Base-by-base conservation (phyloP, 2,888 invertebrate species). In the Ariolimax columbianus region DNA sequence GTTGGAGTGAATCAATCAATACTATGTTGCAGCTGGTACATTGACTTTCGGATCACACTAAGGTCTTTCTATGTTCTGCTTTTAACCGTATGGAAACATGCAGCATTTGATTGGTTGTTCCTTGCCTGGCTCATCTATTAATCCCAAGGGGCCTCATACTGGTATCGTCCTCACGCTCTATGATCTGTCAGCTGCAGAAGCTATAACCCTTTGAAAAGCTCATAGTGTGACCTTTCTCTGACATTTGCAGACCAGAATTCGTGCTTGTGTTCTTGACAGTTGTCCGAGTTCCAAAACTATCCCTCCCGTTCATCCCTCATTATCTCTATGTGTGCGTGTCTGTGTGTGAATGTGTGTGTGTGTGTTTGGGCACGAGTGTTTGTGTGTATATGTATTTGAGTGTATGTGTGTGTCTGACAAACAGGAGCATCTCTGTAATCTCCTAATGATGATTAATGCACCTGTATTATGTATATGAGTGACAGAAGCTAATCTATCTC, bases 221-320 rank as follows among this genome's bases (percentile, higher is more conserved):
- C 73, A n/a, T n/a, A n/a, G 23, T 7, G n/a, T 43, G 73, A 73
- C 73, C 73, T 73, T 73, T 73, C 73, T n/a, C 11, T 72, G 40
- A 72, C 72, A 72, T 72, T 72, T 26, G 40, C 72, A 72, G 72
- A 19, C 72, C 23, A 38, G 4, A n/a, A 40, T 30, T 2, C 11
- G 14, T 40, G n/a, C 43, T 17, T 23, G n/a, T 73, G 73, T n/a
- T 47, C 17, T n/a, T 73, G 43, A 73, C 73, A 47, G 43, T 73
- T 43, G 73, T 43, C n/a, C 26, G 43, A n/a, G 43, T 73, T 47
- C 40, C 43, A 43, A 30, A 3, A 55, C 14, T 47, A 23, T 30
- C 63, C 40, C 40, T 26, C 40, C 4, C 4, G 40, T 26, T 36
- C 14, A 4, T 26, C 26, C 36, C 36, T 68, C 9, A 19, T 36